Percentiles rank a stretch among this genome's conserved stretches.
Conservation (phyloP, 2,888 invertebrate genomes). For the Drosophila affinis region DNA sequence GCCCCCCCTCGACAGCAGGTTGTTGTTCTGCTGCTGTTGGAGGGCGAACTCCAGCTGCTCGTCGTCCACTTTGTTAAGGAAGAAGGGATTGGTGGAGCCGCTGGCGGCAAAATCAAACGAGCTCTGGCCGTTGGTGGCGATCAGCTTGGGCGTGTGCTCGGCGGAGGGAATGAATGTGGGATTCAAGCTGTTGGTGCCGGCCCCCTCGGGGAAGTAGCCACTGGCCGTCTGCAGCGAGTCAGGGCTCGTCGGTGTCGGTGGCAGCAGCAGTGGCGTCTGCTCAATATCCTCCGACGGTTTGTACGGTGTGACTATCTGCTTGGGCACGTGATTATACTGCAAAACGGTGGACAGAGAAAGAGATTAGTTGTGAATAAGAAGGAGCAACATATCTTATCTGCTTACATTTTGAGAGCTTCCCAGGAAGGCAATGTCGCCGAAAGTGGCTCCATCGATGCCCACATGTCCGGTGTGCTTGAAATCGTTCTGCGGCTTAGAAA, state of each 20-base stretch:
- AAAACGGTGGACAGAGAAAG: background rate
- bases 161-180: constrained; percentile 83
- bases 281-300: constrained; percentile 93
- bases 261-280: constrained; percentile 87
- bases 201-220: constrained; percentile 82
- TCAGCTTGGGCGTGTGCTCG: constrained; percentile 83
- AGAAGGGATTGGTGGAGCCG: constrained; percentile 83
- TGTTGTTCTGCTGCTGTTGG: constrained; percentile 79
- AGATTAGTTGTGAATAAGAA: background rate
- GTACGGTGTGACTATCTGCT: constrained; percentile 94
- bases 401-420: constrained; percentile 84
- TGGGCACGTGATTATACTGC: constrained; percentile 91
- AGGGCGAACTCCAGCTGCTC: constrained; percentile 73
- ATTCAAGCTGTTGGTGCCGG: constrained; percentile 80
- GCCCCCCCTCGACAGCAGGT: constrained; percentile 60
- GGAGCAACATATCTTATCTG: background rate
- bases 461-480: constrained; percentile 98
- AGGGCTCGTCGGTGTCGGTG: constrained; percentile 84
- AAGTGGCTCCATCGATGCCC: constrained; percentile 97
- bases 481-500: constrained; percentile 98
- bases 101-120: constrained; percentile 80
- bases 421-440: constrained; percentile 93
- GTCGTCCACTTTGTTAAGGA: constrained; percentile 63
- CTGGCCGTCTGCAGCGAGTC: constrained; percentile 84
- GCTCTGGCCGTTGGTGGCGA: constrained; percentile 77